Conservation (phyloP, 2,113 vertebrate species). For the Lathamus discolor region DNA sequence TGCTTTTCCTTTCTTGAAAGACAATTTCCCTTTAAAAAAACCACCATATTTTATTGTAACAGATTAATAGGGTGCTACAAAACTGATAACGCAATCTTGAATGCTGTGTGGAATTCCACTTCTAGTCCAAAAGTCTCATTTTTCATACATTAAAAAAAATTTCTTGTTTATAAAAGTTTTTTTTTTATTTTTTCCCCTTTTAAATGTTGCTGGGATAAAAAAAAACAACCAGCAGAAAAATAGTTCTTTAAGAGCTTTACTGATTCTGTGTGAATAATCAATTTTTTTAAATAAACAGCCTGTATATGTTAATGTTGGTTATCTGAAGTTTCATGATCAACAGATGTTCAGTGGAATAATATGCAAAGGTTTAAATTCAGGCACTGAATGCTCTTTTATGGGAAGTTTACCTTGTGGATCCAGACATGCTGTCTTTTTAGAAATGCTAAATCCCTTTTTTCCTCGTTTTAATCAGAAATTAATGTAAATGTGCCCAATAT, state of each 20-base stretch:
- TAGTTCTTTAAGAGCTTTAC: slow-evolving; percentile 43
- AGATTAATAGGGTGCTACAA: slow-evolving; percentile 53
- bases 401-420: slow-evolving; percentile 34
- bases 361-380: slow-evolving; percentile 47
- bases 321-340: slow-evolving; percentile 68
- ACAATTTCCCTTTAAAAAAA: slow-evolving; percentile 35
- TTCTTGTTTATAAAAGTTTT: slow-evolving; percentile 7
- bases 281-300: slow-evolving; percentile 63
- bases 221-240: not conserved
- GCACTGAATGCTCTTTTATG: not conserved
- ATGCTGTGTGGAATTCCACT: slow-evolving; percentile 46
- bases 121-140: slow-evolving; percentile 57
- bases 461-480: not conserved
- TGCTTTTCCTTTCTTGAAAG: slow-evolving; percentile 56
- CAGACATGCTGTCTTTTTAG: not conserved
- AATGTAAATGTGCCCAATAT: not conserved
- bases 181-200: not conserved
- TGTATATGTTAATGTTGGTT: slow-evolving; percentile 72
- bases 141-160: slow-evolving; percentile 53
- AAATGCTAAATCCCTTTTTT: not conserved
- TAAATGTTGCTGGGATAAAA: slow-evolving; percentile 1
- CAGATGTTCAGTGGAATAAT: slow-evolving; percentile 56
- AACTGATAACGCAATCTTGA: slow-evolving; percentile 45
- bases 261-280: slow-evolving; percentile 59
- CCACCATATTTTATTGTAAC: slow-evolving; percentile 26